Evolutionary conservation across 2,113 vertebrate genomes (phyloP).

Genomic region (Nasalis larvatus): DNA sequence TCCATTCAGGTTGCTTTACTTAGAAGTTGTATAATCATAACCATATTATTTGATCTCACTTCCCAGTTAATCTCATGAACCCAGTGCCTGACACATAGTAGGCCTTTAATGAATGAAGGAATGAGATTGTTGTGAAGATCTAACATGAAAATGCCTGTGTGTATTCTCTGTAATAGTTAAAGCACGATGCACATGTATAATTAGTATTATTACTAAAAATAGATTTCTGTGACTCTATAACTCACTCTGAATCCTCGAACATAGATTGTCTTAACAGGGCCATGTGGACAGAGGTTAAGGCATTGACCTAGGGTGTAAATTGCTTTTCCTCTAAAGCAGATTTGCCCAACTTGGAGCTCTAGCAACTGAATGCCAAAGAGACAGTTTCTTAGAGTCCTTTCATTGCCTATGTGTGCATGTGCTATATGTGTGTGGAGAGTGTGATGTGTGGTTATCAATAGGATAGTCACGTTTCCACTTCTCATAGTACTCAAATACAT

Average conservation of each 20-base stretch:
- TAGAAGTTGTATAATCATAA: neutral
- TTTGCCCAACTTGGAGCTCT: neutral
- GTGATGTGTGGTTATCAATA: neutral
- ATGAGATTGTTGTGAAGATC: neutral
- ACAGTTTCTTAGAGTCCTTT: neutral
- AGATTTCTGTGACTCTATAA: neutral
- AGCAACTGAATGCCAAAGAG: neutral
- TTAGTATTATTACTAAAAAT: neutral
- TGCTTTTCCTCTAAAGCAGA: neutral
- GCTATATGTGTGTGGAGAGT: neutral
- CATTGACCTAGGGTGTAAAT: neutral
- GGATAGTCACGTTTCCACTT: neutral
- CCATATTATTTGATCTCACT: neutral
- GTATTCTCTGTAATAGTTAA: neutral
- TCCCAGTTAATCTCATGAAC: neutral
- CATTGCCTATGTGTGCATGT: fast-evolving
- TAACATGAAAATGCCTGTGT: fast-evolving
- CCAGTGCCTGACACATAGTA: neutral
- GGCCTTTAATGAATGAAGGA: neutral
- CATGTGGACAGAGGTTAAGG: neutral
- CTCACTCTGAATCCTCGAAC: neutral
- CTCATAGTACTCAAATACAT: neutral
- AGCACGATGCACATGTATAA: fast-evolving
- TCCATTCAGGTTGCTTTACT: neutral
- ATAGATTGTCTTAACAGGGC: neutral